Percentiles rank a stretch among this genome's conserved stretches.
Conservation (phyloP, 2,113 vertebrate genomes). For the Syngnathus typhle region DNA sequence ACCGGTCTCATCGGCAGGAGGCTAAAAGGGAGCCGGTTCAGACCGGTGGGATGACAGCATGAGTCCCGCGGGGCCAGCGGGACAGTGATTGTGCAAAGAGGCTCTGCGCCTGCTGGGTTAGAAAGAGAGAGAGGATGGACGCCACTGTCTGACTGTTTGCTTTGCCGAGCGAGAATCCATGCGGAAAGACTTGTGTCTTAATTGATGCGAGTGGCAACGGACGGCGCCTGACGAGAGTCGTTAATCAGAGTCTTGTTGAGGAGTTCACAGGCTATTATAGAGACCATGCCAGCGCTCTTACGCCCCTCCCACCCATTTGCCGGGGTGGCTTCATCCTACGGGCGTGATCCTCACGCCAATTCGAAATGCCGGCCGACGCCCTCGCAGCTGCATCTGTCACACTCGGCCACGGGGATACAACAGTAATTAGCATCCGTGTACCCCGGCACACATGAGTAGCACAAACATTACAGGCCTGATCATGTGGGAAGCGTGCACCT, state of each 20-base stretch:
- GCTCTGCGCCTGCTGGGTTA: constrained; percentile 3
- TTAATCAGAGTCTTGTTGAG: constrained; percentile 58
- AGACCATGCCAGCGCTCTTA: neutral
- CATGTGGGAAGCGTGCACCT: constrained; percentile 7
- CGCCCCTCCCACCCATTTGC: constrained; percentile 10
- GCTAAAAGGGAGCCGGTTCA: constrained; percentile 48
- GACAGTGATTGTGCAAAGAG: constrained; percentile 56
- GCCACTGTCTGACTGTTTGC: constrained; percentile 58
- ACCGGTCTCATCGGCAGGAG: constrained; percentile 47
- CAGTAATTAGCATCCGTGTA: constrained; percentile 57
- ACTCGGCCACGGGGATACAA: constrained; percentile 37
- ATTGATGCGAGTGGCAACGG: constrained; percentile 67
- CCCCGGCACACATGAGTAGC: constrained; percentile 10
- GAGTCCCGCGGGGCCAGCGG: constrained; percentile 38
- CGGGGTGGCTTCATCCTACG: constrained; percentile 25
- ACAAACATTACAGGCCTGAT: constrained; percentile 3
- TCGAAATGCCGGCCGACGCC: constrained; percentile 43
- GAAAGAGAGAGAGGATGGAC: constrained; percentile 33
- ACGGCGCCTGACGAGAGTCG: constrained; percentile 67
- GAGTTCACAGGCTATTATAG: constrained; percentile 38
- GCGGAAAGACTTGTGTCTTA: constrained; percentile 62
- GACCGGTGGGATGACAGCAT: constrained; percentile 1
- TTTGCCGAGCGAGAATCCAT: constrained; percentile 53
- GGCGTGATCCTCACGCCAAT: constrained; percentile 11
- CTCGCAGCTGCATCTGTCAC: constrained; percentile 62